These are phyloP conservation scores for Galleria mellonella DNA, from an alignment of 1,140 invertebrate species.

Conservation along the genomic window DNA sequence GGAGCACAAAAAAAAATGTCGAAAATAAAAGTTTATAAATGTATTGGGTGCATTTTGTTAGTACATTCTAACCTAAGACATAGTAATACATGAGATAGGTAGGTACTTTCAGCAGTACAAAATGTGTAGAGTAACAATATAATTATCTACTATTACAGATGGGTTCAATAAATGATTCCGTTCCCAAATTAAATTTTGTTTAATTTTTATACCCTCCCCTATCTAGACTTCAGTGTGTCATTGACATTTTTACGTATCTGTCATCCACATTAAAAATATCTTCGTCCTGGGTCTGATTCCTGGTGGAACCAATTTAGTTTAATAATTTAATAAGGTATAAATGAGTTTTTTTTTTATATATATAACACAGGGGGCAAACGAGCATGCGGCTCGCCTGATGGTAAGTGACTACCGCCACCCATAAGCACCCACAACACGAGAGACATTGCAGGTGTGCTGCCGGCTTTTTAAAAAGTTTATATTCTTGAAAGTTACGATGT, in stretches of 20 bases:
- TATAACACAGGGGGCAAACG: too few relatives aligned
- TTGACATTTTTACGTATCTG: not conserved
- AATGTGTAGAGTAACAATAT: conserved; percentile 64
- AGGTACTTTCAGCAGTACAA: conserved; percentile 73
- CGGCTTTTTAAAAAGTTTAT: too few relatives aligned
- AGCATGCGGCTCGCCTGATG: too few relatives aligned
- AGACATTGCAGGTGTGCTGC: too few relatives aligned
- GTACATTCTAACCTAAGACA: conserved; percentile 56
- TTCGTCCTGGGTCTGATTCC: too few relatives aligned
- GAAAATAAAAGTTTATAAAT: conserved; percentile 25
- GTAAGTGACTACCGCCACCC: too few relatives aligned
- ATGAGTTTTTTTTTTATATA: too few relatives aligned
- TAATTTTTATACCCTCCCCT: conserved; percentile 26
- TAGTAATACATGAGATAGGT: conserved; percentile 60
- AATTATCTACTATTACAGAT: conserved; percentile 68
- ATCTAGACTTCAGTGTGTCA: too few relatives aligned
- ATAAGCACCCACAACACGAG: too few relatives aligned
- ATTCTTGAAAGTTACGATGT: too few relatives aligned
- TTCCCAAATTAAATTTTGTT: conserved; percentile 60
- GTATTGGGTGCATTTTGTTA: conserved; percentile 54
- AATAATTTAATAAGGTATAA: too few relatives aligned
- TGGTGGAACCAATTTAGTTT: too few relatives aligned
- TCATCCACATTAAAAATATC: not conserved
- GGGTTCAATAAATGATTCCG: conserved; percentile 72
- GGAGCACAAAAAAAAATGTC: conserved; percentile 49